Conservation (phyloP, 2,888 invertebrate species). For the Ischnus inquisitorius region DNA sequence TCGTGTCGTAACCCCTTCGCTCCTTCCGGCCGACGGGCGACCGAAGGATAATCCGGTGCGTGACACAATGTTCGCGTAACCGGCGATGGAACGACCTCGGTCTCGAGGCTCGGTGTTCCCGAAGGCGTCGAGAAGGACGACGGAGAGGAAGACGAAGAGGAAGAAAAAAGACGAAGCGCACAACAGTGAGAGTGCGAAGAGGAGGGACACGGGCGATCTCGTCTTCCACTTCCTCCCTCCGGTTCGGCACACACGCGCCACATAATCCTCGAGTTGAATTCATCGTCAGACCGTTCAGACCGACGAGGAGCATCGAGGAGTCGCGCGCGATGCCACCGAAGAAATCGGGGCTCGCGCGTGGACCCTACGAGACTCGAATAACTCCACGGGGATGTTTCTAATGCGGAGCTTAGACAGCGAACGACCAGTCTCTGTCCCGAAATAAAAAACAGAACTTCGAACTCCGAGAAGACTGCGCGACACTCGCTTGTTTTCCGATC, state of each 20-base stretch:
- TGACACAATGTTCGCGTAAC: conserved; percentile 82
- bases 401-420: conserved; percentile 77
- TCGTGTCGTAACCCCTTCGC: conserved; percentile 70
- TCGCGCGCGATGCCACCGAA: conserved; percentile 17
- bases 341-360: conserved; percentile 46
- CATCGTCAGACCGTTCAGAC: conserved; percentile 81
- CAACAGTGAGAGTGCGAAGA: conserved; percentile 17
- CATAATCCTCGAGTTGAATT: conserved; percentile 81
- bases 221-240: conserved; percentile 29
- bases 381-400: conserved; percentile 80
- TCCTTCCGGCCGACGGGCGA: conserved; percentile 41
- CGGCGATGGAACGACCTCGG: conserved; percentile 70
- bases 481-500: conserved; percentile 48
- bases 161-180: conserved; percentile 42
- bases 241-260: conserved; percentile 73
- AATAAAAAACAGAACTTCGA: conserved; percentile 41
- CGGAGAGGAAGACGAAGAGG: conserved; percentile 40
- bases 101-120: conserved; percentile 6
- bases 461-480: conserved; percentile 1
- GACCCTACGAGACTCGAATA: conserved; percentile 74
- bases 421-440: no score
- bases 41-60: conserved; percentile 78
- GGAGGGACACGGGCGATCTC: conserved; percentile 63
- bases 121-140: conserved; percentile 11
- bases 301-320: conserved; percentile 67